phyloP scores from a whole-genome alignment of 2,888 invertebrate species.

The Apamea anceps region DNA sequence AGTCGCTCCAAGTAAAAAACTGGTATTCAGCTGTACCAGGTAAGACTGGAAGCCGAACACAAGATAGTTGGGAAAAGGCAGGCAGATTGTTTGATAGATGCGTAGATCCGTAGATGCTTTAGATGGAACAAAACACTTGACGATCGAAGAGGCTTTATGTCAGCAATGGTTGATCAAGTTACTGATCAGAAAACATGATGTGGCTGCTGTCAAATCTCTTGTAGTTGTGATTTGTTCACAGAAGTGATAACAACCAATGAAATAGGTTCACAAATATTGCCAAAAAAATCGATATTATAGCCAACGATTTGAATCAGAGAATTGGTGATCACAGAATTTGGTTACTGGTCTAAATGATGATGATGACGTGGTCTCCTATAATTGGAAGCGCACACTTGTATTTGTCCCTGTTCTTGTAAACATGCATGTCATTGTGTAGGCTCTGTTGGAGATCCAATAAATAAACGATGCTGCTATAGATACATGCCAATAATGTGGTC shows the following conservation, averaged over 20 bases:
- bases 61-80: background rate
- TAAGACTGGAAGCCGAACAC: background rate
- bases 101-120: too few relatives aligned
- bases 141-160: background rate
- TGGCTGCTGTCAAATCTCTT: background rate
- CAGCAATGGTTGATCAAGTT: background rate
- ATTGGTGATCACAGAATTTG: background rate
- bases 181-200: background rate
- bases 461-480: background rate
- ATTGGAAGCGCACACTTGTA: background rate
- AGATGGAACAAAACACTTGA: background rate
- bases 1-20: background rate
- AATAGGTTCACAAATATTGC: background rate
- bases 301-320: too few relatives aligned
- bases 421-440: background rate
- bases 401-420: background rate
- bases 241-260: too few relatives aligned
- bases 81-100: background rate
- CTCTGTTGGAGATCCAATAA: background rate
- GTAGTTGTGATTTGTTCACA: background rate
- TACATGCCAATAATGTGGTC: too few relatives aligned
- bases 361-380: background rate
- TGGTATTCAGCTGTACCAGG: background rate
- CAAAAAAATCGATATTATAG: background rate
- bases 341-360: background rate